These are phyloP conservation scores for Ahaetulla prasina DNA, from an alignment of 2,113 vertebrate genomes.

Conservation along the genomic window DNA sequence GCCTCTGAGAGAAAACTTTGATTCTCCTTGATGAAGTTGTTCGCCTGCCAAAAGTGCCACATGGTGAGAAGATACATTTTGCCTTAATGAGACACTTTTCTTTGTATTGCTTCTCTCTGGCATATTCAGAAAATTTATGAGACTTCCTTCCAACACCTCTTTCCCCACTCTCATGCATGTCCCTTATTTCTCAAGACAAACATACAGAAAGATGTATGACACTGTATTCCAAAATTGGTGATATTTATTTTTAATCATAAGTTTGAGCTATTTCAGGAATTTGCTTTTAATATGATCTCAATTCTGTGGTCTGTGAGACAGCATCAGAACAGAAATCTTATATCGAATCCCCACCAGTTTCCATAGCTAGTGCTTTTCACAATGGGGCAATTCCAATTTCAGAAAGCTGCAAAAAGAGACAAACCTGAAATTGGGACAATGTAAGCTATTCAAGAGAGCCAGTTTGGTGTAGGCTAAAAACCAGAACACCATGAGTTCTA, in stretches of 20 bases:
- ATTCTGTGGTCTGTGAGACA: background rate
- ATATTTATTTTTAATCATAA: background rate
- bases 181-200: background rate
- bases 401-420: background rate
- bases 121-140: background rate
- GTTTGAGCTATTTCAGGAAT: background rate
- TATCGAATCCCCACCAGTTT: background rate
- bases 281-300: background rate
- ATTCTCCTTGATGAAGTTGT: background rate
- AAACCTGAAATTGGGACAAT: background rate
- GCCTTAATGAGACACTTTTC: background rate
- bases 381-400: background rate
- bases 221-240: background rate
- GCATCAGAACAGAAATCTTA: background rate
- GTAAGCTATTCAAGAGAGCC: background rate
- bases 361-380: background rate
- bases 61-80: background rate
- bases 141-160: background rate
- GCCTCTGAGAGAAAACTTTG: background rate
- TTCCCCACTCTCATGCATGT: fast-evolving
- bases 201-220: background rate
- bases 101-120: background rate
- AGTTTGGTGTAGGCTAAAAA: background rate
- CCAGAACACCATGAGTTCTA: background rate
- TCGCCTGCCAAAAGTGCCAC: background rate